Conservation (phyloP, 2,888 invertebrate genomes). For the Bellardia bayeri region DNA sequence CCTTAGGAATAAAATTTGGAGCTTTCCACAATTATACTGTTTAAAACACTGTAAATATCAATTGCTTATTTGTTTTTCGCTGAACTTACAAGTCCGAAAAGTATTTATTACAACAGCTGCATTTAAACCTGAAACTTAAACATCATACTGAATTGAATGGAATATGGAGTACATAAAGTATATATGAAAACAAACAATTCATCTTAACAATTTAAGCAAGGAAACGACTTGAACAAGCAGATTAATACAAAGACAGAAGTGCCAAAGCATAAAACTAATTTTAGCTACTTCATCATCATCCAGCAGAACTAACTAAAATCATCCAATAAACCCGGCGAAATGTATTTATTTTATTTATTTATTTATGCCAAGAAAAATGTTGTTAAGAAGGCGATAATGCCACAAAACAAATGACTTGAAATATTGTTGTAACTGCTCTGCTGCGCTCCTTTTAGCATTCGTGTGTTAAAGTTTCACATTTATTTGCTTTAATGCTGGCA, state of each 20-base stretch:
- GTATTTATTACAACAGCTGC: background rate
- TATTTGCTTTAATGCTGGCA: background rate
- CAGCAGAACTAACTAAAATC: conserved; percentile 11
- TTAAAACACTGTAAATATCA: no score
- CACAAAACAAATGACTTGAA: conserved; percentile 73
- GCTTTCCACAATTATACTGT: no score
- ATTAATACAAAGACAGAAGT: conserved; percentile 69
- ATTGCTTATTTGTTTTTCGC: no score
- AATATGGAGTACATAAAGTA: background rate
- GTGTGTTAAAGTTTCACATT: conserved; percentile 12
- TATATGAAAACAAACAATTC: conserved; percentile 36
- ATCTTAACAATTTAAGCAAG: conserved; percentile 22
- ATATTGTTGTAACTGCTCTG: conserved; percentile 41
- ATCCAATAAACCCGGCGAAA: conserved; percentile 34
- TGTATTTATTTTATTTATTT: conserved; percentile 14
- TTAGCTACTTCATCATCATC: conserved; percentile 39
- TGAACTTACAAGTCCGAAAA: background rate
- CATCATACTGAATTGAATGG: background rate
- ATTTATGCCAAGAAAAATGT: conserved; percentile 41
- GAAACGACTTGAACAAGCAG: conserved; percentile 50
- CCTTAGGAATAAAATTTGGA: no score
- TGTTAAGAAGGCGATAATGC: conserved; percentile 66
- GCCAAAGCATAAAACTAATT: conserved; percentile 69
- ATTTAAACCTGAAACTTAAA: conserved; percentile 18
- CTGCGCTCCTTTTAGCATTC: background rate